Evolutionary conservation across 2,797 vertebrate genomes (phyloP).

Genomic region (Rhynchonycteris naso): DNA sequence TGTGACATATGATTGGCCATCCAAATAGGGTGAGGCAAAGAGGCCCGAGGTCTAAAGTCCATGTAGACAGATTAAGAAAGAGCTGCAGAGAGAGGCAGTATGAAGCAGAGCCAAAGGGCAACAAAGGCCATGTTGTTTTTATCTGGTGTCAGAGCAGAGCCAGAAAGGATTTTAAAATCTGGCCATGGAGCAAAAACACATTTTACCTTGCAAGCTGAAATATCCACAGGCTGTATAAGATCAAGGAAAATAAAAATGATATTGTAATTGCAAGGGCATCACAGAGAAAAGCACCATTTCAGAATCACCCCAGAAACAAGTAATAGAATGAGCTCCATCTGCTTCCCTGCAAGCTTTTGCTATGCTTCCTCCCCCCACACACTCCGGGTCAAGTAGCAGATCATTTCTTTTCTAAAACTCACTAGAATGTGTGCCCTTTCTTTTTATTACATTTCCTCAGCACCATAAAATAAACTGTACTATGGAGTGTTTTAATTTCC

Average conservation of each 20-base stretch:
- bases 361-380: neutral
- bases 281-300: slow-evolving; percentile 56
- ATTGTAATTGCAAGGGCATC: slow-evolving; percentile 56
- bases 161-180: slow-evolving; percentile 56
- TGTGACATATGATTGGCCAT: neutral
- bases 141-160: slow-evolving; percentile 8
- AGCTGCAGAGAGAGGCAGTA: neutral
- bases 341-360: slow-evolving; percentile 7
- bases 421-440: slow-evolving; percentile 43
- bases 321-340: slow-evolving; percentile 35
- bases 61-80: slow-evolving; percentile 13
- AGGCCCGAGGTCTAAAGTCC: slow-evolving; percentile 1
- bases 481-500: slow-evolving; percentile 75
- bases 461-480: slow-evolving; percentile 56
- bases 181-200: slow-evolving; percentile 16
- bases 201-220: slow-evolving; percentile 59
- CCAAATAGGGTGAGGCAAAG: neutral
- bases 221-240: slow-evolving; percentile 58
- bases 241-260: slow-evolving; percentile 68
- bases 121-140: neutral
- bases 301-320: slow-evolving; percentile 58
- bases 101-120: neutral
- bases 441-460: slow-evolving; percentile 36
- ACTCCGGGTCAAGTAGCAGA: slow-evolving; percentile 44
- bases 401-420: slow-evolving; percentile 38